A percentile compares a stretch with the other conserved stretches of the same genome.
These are phyloP conservation scores for Lymantria monacha DNA, from an alignment of 2,888 invertebrate species.

Conservation along the genomic window DNA sequence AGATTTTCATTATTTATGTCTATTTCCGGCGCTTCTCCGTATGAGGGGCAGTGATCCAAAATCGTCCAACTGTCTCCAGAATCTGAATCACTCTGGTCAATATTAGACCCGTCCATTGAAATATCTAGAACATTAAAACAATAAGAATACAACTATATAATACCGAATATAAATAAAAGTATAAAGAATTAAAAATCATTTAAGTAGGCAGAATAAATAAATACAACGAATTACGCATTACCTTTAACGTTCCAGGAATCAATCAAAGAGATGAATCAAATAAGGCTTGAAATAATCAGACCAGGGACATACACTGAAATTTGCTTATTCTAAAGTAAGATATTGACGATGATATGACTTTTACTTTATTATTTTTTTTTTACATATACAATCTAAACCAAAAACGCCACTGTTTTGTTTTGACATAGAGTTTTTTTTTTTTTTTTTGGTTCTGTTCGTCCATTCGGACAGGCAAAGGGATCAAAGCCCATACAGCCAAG, in stretches of 20 bases:
- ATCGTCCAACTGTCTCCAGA: slow-evolving; percentile 79
- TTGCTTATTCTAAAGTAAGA: slow-evolving; percentile 42
- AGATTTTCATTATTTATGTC: slow-evolving; percentile 34
- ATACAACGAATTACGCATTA: slow-evolving; percentile 22
- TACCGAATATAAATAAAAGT: not conserved
- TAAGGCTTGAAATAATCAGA: slow-evolving; percentile 25
- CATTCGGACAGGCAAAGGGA: too few relatives aligned
- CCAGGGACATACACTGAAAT: slow-evolving; percentile 53
- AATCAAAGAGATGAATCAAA: slow-evolving; percentile 32
- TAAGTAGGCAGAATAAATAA: not conserved
- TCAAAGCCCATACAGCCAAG: too few relatives aligned
- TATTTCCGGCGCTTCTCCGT: slow-evolving; percentile 50
- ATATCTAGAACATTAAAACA: slow-evolving; percentile 13
- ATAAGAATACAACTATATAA: not conserved
- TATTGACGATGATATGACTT: slow-evolving; percentile 34
- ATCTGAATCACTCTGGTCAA: slow-evolving; percentile 77
- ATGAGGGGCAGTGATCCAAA: slow-evolving; percentile 54
- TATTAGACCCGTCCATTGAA: slow-evolving; percentile 63
- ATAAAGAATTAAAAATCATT: not conserved
- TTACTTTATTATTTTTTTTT: slow-evolving; percentile 47
- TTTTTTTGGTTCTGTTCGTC: too few relatives aligned
- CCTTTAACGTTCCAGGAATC: slow-evolving; percentile 27
- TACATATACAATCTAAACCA: slow-evolving; percentile 26
- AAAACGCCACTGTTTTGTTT: not conserved
- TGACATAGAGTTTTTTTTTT: not conserved